Percentiles rank a stretch among this genome's conserved stretches.
These are phyloP conservation scores for Neoniphon sammara DNA, from an alignment of 2,797 vertebrate species.

Conservation along the genomic window DNA sequence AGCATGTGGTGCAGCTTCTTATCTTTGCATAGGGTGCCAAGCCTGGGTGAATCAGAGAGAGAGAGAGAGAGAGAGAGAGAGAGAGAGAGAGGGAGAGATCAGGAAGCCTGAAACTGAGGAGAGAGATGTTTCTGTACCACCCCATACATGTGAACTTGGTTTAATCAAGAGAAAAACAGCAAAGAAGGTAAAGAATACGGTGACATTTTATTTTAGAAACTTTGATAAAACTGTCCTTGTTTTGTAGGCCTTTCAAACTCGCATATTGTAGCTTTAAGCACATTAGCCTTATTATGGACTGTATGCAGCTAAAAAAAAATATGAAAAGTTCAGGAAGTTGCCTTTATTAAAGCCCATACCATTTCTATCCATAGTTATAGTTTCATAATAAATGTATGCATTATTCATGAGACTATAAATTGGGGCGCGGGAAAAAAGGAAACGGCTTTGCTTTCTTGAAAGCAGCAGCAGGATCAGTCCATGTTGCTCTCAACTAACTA, in stretches of 20 bases:
- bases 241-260: not conserved
- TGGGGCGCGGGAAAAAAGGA: slow-evolving; percentile 65
- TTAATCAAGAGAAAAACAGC: not conserved
- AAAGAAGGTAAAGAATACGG: not conserved
- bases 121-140: not conserved
- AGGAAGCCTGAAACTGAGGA: not conserved
- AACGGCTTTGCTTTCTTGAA: slow-evolving; percentile 63
- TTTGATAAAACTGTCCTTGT: not conserved
- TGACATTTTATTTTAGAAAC: not conserved
- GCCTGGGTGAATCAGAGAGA: not conserved
- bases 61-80: not conserved
- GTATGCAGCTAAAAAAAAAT: not conserved
- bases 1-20: slow-evolving; percentile 9
- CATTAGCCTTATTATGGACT: not conserved
- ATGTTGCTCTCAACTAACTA: slow-evolving; percentile 73
- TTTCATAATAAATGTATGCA: slow-evolving; percentile 63
- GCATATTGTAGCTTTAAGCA: not conserved
- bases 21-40: not conserved
- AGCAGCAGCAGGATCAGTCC: slow-evolving; percentile 54
- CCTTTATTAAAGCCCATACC: slow-evolving; percentile 15
- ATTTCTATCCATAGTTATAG: slow-evolving; percentile 30
- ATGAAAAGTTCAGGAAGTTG: not conserved
- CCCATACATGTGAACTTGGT: not conserved
- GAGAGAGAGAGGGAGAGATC: not conserved
- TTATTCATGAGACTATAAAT: slow-evolving; percentile 73